These are phyloP conservation scores for Pandemis corylana DNA, from an alignment of 2,888 invertebrate species.

Conservation along the genomic window DNA sequence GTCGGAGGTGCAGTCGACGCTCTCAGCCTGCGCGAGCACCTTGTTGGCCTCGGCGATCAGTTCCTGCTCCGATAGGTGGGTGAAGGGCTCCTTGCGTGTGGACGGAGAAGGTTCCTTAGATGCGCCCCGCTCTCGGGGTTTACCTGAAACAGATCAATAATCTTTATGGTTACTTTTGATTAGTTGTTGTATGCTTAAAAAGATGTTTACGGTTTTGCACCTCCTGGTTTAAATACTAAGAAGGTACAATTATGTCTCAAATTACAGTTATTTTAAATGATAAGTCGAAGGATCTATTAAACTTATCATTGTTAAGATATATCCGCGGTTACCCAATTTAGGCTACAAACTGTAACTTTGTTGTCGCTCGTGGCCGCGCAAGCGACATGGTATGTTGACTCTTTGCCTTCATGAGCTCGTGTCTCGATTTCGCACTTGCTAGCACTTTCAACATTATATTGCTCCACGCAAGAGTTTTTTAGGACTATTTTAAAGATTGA, in stretches of 20 bases:
- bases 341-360: background rate
- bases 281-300: background rate
- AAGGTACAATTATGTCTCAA: background rate
- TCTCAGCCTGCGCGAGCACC: conserved; percentile 90
- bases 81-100: conserved; percentile 84
- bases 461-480: background rate
- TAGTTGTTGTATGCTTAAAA: background rate
- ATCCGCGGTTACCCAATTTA: background rate
- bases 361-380: background rate
- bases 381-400: background rate
- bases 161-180: background rate
- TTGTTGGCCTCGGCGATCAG: conserved; percentile 91
- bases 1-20: conserved; percentile 87
- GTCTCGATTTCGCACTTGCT: background rate
- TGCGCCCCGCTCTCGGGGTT: conserved; percentile 76
- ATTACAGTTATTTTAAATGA: background rate
- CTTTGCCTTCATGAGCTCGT: background rate
- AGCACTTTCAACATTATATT: background rate
- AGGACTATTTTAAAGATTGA: background rate
- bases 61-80: conserved; percentile 88
- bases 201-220: background rate
- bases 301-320: background rate
- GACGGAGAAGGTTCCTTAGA: conserved; percentile 64
- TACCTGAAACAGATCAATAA: conserved; percentile 66
- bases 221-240: background rate